Conservation (phyloP, 1,140 invertebrate species). For the Acromyrmex charruanus region DNA sequence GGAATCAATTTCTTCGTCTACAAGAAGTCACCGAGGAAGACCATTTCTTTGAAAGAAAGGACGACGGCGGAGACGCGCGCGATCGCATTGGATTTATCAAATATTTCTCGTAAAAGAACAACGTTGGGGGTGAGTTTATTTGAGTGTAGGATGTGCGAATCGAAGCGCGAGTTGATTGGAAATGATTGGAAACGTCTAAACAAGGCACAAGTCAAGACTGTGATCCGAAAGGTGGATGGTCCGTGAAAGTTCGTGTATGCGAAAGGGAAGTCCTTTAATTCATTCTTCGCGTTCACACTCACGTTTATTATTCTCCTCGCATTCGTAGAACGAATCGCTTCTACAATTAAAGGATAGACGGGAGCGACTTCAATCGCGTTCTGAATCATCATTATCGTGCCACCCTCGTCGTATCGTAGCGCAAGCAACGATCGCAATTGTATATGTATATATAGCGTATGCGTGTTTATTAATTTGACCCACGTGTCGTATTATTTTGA, state of each 20-base stretch:
- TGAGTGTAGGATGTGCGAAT: conserved; percentile 1
- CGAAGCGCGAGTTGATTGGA: conserved; percentile 38
- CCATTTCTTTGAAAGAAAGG: conserved; percentile 17
- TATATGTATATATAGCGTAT: conserved; percentile 13
- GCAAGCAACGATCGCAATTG: conserved; percentile 27
- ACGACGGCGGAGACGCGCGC: conserved; percentile 1
- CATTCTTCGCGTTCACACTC: conserved; percentile 30
- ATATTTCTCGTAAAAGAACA: not conserved
- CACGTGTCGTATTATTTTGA: conserved; percentile 14
- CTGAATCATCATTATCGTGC: conserved; percentile 43
- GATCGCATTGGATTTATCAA: conserved; percentile 1
- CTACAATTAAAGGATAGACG: conserved; percentile 37
- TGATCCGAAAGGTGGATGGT: conserved; percentile 49
- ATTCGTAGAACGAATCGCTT: conserved; percentile 12
- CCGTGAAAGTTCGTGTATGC: conserved; percentile 39
- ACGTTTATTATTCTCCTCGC: not conserved
- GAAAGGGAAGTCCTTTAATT: conserved; percentile 31
- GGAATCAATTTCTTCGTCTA: conserved; percentile 13
- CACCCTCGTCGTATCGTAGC: conserved; percentile 50
- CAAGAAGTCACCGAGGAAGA: conserved; percentile 47
- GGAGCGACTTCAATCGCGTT: conserved; percentile 16
- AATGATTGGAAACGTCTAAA: conserved; percentile 59
- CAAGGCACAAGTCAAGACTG: conserved; percentile 61
- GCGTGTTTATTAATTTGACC: conserved; percentile 29
- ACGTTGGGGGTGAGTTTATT: conserved; percentile 4